Base-by-base conservation (phyloP, 1,140 invertebrate genomes). In the Ostrea denselamellosa region DNA sequence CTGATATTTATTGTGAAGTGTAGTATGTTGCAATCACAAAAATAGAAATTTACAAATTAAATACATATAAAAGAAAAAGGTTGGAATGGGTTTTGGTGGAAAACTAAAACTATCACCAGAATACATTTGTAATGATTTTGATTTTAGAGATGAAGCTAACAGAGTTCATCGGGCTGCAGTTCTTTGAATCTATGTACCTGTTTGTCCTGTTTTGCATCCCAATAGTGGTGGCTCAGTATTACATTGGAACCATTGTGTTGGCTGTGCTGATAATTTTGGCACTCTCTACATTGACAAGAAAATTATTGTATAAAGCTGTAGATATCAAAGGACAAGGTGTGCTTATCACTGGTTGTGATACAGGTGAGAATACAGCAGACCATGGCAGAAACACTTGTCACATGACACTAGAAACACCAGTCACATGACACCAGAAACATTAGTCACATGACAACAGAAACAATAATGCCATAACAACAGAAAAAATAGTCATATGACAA, bases 321-420 rank as follows among this genome's bases (percentile, higher is more conserved):
- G 53, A 85, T n/a, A 56, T 87, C 3, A 86, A 22, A 9, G 89
- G 85, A 34, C 86, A 89, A 56, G 81, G 88, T 52, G 89, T 89
- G 7, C 25, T 89, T 1, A 88, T 90, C 54, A 91, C 87, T 9
- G 89, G 89, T 51, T 90, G 89, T 85, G 87, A 91, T 53, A 88
- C 87, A 84, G 86, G 87, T 89, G 22, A 87, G 65, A 19, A 65
- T 65, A 71, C 51, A 19, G 4, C 17, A 86, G 0, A 51, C 2
- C 22, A 51, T 51, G 12, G 2, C 25, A 52, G 17, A 28, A 54
- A 25, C 19, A 25, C 86, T 58, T 17, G 28, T 34, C n/a, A 58
- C n/a, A 34, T 25, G 22, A n/a, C 54, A n/a, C n/a, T n/a, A n/a
- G 5, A 44, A 44, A 44, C 34, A 44, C 34, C 34, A 44, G 34